These are phyloP conservation scores for Pygoscelis antarcticus DNA, from an alignment of 2,113 vertebrate genomes.

Conservation along the genomic window DNA sequence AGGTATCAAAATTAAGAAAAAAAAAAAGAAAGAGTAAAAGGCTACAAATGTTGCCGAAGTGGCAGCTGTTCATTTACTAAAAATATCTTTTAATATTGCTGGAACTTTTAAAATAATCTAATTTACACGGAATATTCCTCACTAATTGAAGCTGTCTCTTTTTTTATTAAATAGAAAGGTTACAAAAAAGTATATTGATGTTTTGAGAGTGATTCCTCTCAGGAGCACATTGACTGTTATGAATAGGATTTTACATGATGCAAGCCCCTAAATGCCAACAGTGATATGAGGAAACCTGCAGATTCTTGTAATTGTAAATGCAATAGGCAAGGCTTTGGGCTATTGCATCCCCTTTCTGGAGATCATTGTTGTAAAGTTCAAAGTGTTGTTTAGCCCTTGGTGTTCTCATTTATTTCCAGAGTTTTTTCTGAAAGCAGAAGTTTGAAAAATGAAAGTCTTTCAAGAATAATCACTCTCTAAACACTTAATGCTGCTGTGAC, in stretches of 20 bases:
- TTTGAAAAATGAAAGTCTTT: slow-evolving; percentile 75
- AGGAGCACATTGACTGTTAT: slow-evolving; percentile 67
- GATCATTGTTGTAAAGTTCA: slow-evolving; percentile 29
- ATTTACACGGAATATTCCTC: slow-evolving; percentile 75
- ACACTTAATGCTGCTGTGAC: slow-evolving; percentile 80
- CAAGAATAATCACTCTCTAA: slow-evolving; percentile 76
- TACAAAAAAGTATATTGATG: slow-evolving; percentile 74
- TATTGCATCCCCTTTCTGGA: slow-evolving; percentile 50
- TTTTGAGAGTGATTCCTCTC: slow-evolving; percentile 72
- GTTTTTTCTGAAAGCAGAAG: slow-evolving; percentile 45
- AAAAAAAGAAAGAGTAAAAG: not conserved
- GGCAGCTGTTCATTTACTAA: slow-evolving; percentile 76
- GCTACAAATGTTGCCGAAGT: slow-evolving; percentile 25
- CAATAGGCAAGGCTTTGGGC: slow-evolving; percentile 35
- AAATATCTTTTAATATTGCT: slow-evolving; percentile 75
- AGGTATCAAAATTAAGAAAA: not conserved
- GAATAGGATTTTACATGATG: slow-evolving; percentile 65
- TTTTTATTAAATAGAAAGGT: slow-evolving; percentile 80
- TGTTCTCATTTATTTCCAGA: slow-evolving; percentile 64
- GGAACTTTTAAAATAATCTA: slow-evolving; percentile 76
- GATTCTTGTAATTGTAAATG: slow-evolving; percentile 47
- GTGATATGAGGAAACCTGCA: slow-evolving; percentile 29
- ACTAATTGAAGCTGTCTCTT: slow-evolving; percentile 81
- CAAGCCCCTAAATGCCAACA: slow-evolving; percentile 44
- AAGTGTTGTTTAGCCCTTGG: slow-evolving; percentile 61